Conservation (phyloP, 2,797 vertebrate species). For the Gorsachius magnificus region DNA sequence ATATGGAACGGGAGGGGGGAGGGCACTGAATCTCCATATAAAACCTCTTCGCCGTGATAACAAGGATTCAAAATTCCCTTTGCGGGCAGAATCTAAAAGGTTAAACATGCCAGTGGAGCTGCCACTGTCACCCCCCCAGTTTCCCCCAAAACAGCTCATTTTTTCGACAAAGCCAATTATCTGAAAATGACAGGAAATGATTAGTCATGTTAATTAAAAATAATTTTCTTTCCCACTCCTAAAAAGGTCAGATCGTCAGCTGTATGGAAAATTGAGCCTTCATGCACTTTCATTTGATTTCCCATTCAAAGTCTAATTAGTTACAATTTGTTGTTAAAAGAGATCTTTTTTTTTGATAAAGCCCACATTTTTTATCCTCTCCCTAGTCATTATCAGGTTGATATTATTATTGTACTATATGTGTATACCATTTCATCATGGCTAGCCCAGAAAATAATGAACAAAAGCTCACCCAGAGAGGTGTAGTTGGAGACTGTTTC, state of each 20-base stretch:
- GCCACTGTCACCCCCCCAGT: background rate
- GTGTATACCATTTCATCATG: background rate
- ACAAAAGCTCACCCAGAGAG: background rate
- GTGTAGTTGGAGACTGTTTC: background rate
- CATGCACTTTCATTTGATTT: slow-evolving; percentile 74
- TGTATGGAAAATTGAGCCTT: slow-evolving; percentile 74
- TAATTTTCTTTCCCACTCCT: slow-evolving; percentile 69
- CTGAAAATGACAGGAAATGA: slow-evolving; percentile 70
- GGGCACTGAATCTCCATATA: background rate
- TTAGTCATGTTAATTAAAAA: slow-evolving; percentile 79
- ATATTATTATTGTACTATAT: background rate
- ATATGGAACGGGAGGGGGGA: background rate
- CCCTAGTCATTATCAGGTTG: slow-evolving; percentile 19
- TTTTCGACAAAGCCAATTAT: slow-evolving; percentile 66
- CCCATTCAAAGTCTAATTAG: slow-evolving; percentile 75
- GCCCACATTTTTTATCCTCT: slow-evolving; percentile 44
- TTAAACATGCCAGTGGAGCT: background rate
- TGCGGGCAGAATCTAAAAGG: background rate
- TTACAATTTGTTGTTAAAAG: slow-evolving; percentile 74
- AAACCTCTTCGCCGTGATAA: background rate
- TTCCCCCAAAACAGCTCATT: background rate
- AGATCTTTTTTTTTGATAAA: slow-evolving; percentile 57
- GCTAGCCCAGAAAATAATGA: background rate
- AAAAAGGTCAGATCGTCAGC: slow-evolving; percentile 73
- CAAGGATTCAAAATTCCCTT: background rate